Base-by-base conservation (phyloP, 1,140 invertebrate species). In the Leptinotarsa lineolata region DNA sequence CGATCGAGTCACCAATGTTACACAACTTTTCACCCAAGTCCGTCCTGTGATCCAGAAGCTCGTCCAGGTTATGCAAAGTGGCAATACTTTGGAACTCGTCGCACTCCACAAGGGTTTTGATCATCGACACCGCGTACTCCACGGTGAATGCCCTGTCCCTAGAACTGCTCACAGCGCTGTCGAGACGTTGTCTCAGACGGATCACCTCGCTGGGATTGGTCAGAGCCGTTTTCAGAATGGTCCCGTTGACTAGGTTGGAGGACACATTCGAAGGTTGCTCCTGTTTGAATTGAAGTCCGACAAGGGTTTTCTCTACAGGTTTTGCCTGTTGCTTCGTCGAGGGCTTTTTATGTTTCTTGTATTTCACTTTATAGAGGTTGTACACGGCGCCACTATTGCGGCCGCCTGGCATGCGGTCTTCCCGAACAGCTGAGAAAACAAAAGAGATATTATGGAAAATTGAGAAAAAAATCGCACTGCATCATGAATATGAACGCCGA, bases 361-460 rank as follows among this genome's bases (percentile, higher is more conserved):
- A 99, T 87, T 98, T 98, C 11, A 98, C 95, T 92, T 99, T 99
- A 88, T 99, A 99, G 72, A 99, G 88, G 86, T 99, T 99, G 85
- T 99, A 99, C 60, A 99, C 97, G 71, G 97, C 97, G 65, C 97
- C 97, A 76, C 96, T 98, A 88, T 98, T 99, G 76, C 98, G 89
- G 30, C 98, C 98, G 65, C 98, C 98, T 45, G 98, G 96, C 94
- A 99, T 99, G 81, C 98, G 90, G 87, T 99, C 98, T 86, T 98
- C 96, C 82, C 98, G 88, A 68, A 99, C 97, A 80, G 98, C 98
- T 96, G 85, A 22, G 85, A 86, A 79, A 72, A 75, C 73, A 59
- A 69, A 18, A 45, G 15, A 5, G 54, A 60, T 22, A 18, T 70
- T 74, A 8, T 11, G 30, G 11, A 39, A 39, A 11, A 39, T 11